phyloP scores from a whole-genome alignment of 2,797 vertebrate genomes.

The Acanthopagrus latus region DNA sequence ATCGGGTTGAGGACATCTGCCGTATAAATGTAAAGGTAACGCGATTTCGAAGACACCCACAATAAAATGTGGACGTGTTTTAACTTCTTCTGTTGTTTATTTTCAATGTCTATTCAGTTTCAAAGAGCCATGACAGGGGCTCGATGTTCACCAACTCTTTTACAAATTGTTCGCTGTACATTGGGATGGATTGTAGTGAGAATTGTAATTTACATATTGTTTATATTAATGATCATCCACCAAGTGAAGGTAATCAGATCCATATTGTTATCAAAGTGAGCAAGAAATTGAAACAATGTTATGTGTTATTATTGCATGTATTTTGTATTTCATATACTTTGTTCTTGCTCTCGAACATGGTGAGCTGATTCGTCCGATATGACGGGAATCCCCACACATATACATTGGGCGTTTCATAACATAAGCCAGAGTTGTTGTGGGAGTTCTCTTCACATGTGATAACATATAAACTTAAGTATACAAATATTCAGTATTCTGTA shows the following conservation, averaged over 20 bases:
- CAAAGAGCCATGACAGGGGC: neutral
- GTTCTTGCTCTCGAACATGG: constrained; percentile 3
- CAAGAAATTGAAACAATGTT: constrained; percentile 10
- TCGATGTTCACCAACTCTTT: neutral
- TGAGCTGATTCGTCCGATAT: neutral
- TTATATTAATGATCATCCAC: neutral
- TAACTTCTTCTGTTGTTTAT: neutral
- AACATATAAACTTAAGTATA: neutral
- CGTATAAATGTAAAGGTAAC: constrained; percentile 58
- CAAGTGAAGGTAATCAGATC: neutral
- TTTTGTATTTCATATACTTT: neutral
- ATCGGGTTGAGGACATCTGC: constrained; percentile 22
- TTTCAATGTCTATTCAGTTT: neutral
- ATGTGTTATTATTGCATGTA: neutral
- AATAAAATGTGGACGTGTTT: neutral
- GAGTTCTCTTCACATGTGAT: neutral
- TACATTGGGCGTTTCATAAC: constrained; percentile 23
- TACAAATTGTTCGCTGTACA: neutral
- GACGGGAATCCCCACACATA: constrained; percentile 36
- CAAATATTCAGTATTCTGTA: neutral
- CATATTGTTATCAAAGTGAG: constrained; percentile 1
- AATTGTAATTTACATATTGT: neutral
- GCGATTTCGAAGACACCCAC: neutral
- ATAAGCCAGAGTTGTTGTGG: neutral
- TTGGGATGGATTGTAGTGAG: neutral